Evolutionary conservation across 2,888 invertebrate genomes (phyloP), one percentile per base, ranked within the genome.

Genomic region (Drosophila mettleri): DNA sequence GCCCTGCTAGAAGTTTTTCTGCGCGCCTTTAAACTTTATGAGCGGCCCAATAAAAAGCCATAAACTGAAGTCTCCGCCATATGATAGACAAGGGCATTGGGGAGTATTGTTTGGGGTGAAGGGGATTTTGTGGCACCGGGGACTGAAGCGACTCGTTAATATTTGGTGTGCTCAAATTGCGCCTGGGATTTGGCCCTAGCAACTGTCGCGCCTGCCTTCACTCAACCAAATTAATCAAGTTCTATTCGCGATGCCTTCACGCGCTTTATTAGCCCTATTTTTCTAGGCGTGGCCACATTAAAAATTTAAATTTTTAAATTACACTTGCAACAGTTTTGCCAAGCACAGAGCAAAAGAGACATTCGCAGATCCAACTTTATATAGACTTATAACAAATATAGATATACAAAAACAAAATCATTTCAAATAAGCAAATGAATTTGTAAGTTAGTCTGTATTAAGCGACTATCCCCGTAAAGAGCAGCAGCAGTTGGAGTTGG

Each of bases 151-250:
- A 57, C 71, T 74, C 71, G 71, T 75, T 76, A 63, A 76, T 76
- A 71, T 70, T 65, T 62, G 57, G 59, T 38, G n/a, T 61, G 38
- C 67, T 65, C 55, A 76, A 76, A 77, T 76, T 76, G 68, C 73
- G 76, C 73, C 73, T 68, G 76, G 77, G 69, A 76, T 66, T 75
- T 70, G 65, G 45, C 18, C 57, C 20, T 46, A 46, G 51, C 45
- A 45, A 74, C 73, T 69, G 64, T 69, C 69, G 69, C 65, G 74
- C 62, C 70, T 59, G 55, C 68, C 61, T 68, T 79, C 86, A 85
- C 82, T 85, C 83, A 59, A 66, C 48, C 59, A 81, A 76, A 81
- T 81, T 73, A 82, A 81, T 85, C 82, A 85, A 82, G 45, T 83
- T 69, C 67, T 54, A 45, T 34, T 49, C 68, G 61, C 73, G 67